A percentile compares a stretch with the other conserved stretches of the same genome.
phyloP scores from a whole-genome alignment of 2,797 vertebrate species.

The Otolemur crassicaudatus region DNA sequence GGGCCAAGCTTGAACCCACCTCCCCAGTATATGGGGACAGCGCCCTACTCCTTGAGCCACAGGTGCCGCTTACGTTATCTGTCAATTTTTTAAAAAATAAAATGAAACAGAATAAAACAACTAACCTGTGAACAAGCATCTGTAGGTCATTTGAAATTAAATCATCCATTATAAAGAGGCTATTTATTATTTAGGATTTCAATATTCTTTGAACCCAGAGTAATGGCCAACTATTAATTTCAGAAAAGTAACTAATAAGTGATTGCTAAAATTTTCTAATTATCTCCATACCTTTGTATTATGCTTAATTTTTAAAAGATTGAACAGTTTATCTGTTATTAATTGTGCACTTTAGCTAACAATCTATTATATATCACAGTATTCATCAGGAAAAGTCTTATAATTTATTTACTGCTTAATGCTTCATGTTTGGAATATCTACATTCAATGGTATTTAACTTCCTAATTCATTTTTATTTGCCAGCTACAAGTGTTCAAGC shows the following conservation, averaged over 20 bases:
- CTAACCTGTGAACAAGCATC: not conserved
- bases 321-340: not conserved
- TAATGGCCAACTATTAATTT: not conserved
- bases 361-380: not conserved
- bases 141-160: not conserved
- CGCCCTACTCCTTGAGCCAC: too few relatives aligned
- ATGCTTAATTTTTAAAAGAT: not conserved
- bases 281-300: not conserved
- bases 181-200: not conserved
- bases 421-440: not conserved
- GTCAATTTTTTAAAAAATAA: not conserved
- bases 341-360: not conserved
- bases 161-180: not conserved
- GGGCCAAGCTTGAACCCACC: too few relatives aligned
- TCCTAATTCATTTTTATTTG: not conserved
- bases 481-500: not conserved
- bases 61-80: not conserved
- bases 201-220: not conserved
- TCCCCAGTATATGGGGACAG: too few relatives aligned
- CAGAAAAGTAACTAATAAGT: not conserved
- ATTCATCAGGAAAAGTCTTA: not conserved
- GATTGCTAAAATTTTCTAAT: not conserved
- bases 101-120: slow-evolving; percentile 4
- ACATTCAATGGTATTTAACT: not conserved
- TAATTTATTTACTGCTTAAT: not conserved